Base-by-base conservation (phyloP, 1,140 invertebrate species). In the Drosophila ananassae region DNA sequence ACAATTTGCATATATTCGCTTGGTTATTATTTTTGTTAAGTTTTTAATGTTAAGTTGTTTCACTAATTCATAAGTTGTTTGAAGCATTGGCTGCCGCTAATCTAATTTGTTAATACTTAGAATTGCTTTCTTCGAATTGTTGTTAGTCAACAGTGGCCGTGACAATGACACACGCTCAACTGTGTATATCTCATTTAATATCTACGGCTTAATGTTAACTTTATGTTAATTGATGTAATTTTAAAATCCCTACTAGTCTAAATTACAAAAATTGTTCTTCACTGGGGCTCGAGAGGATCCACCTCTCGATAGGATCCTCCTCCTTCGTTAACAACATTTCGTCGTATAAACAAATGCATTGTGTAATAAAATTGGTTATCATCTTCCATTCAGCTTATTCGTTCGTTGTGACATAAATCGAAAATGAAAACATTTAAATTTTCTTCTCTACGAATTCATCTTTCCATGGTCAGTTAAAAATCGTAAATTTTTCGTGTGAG, bases 71-170 rank as follows among this genome's bases (percentile, higher is more conserved):
- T 83, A 78, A 61, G 76, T 81, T 85, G 77, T 52, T 77, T 81
- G 73, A 81, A 81, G 79, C 78, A 81, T 72, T 67, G 72, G 77
- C 63, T 77, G 78, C 59, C 41, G 62, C 62, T 84, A 75, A 71
- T 71, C 82, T 85, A 87, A 73, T 76, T 82, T 75, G 74, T 83
- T 87, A 87, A 87, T 87, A 87, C 82, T 87, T 87, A 87, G 69
- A 83, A 87, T 87, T 87, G 82, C 82, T 87, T 87, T 76, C 62
- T 84, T 84, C 68, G 64, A 77, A 80, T 84, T 84, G 54, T 79
- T 72, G 56, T 53, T 67, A 59, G 60, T 75, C 25, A 17, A 17
- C 54, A 68, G 64, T 47, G 56, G 52, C 52, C 39, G 6, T 44
- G 39, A 17, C n/a, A 44, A 44, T 32, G 46, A 62, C 37, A 44